phyloP scores from a whole-genome alignment of 2,888 invertebrate species.

The Stenichneumon culpator region DNA sequence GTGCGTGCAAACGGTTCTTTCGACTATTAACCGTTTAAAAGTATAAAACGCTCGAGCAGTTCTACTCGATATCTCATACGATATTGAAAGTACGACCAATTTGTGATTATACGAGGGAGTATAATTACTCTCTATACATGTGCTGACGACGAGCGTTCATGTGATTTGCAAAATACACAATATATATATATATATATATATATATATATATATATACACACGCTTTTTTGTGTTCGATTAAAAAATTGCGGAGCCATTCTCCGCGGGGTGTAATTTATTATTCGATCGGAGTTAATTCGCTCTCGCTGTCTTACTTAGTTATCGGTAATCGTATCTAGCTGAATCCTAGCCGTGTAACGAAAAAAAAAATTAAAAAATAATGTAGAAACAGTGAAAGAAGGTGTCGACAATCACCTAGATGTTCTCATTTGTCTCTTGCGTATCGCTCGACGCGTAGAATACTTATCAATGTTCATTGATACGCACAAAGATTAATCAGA shows the following conservation, averaged over 20 bases:
- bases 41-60: slow-evolving; percentile 13
- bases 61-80: slow-evolving; percentile 49
- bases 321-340: slow-evolving; percentile 35
- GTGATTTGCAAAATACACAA: slow-evolving; percentile 51
- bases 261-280: slow-evolving; percentile 16
- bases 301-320: slow-evolving; percentile 25
- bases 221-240: slow-evolving; percentile 48
- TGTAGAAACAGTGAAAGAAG: slow-evolving; percentile 38
- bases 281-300: slow-evolving; percentile 7
- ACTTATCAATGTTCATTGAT: slow-evolving; percentile 28
- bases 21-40: slow-evolving; percentile 16
- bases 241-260: slow-evolving; percentile 31
- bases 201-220: background rate
- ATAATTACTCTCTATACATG: slow-evolving; percentile 51
- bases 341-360: slow-evolving; percentile 39
- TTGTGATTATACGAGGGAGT: slow-evolving; percentile 58
- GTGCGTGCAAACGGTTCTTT: slow-evolving; percentile 22
- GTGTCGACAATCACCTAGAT: slow-evolving; percentile 61
- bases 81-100: slow-evolving; percentile 61
- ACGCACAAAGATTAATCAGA: slow-evolving; percentile 20
- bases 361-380: slow-evolving; percentile 5
- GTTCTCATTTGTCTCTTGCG: slow-evolving; percentile 27
- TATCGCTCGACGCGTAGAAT: slow-evolving; percentile 33
- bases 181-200: background rate
- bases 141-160: slow-evolving; percentile 42